Evolutionary conservation across 1,140 invertebrate species (phyloP).

Genomic region (Drosophila chauvacae): DNA sequence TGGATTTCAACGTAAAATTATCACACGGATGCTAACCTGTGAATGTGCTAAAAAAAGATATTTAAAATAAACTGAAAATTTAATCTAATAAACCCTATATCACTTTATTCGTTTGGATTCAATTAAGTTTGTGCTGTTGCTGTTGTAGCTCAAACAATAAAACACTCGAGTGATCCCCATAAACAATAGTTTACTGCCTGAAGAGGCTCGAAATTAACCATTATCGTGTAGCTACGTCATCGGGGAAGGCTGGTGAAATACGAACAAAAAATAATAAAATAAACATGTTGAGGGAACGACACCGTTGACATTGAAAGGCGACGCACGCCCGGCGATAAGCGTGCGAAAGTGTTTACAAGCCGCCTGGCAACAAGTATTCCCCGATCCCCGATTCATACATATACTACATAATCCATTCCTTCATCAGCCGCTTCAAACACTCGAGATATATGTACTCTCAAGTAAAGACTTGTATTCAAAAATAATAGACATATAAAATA

Average conservation of each 20-base stretch:
- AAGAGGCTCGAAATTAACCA: conserved; percentile 16
- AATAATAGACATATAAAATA: background rate
- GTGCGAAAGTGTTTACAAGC: conserved; percentile 34
- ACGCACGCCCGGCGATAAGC: conserved; percentile 53
- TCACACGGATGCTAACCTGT: background rate
- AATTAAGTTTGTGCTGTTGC: background rate
- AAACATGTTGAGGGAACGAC: conserved; percentile 55
- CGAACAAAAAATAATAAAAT: background rate
- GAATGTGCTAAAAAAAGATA: too few relatives aligned
- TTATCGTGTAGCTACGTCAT: conserved; percentile 57
- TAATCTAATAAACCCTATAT: conserved; percentile 25
- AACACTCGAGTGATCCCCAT: conserved; percentile 34
- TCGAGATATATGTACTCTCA: conserved; percentile 9
- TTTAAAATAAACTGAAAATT: background rate
- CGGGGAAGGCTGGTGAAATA: conserved; percentile 62
- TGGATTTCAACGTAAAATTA: conserved; percentile 3
- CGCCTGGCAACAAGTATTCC: conserved; percentile 64
- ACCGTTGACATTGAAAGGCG: conserved; percentile 75
- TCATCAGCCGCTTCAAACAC: conserved; percentile 12
- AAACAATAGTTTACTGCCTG: conserved; percentile 27
- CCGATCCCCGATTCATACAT: background rate
- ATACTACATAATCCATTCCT: background rate
- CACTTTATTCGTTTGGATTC: conserved; percentile 21
- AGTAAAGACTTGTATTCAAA: background rate
- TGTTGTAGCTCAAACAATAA: conserved; percentile 13